Percentiles rank a stretch among this genome's conserved stretches.
These are phyloP conservation scores for Oasisia sp. DNA, from an alignment of 2,888 invertebrate genomes.

Conservation along the genomic window DNA sequence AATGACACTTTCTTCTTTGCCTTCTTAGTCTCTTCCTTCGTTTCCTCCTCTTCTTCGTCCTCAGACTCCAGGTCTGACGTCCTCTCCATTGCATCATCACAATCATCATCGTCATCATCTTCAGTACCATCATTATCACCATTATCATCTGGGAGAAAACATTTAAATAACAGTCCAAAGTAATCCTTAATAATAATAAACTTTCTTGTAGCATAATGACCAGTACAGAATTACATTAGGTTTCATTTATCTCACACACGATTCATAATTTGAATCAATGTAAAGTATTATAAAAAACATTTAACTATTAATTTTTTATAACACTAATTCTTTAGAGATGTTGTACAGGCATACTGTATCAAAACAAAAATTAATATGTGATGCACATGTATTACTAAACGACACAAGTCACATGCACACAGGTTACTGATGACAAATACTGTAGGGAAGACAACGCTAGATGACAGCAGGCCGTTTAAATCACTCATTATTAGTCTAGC, in stretches of 20 bases:
- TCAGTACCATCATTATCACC: slow-evolving; percentile 39
- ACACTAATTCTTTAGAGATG: too few species aligned
- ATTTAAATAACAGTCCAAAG: not conserved
- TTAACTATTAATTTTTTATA: too few species aligned
- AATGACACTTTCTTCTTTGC: slow-evolving; percentile 21
- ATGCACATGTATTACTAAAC: too few species aligned
- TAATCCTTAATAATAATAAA: not conserved
- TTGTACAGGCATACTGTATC: too few species aligned
- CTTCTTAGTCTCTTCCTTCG: slow-evolving; percentile 21
- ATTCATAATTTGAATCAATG: too few species aligned
- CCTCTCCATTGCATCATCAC: slow-evolving; percentile 34
- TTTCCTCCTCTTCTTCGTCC: slow-evolving; percentile 20
- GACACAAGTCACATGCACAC: too few species aligned
- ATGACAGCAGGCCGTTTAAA: not conserved
- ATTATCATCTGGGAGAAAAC: slow-evolving; percentile 36
- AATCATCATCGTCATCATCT: slow-evolving; percentile 38
- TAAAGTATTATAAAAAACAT: too few species aligned
- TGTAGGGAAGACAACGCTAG: too few species aligned
- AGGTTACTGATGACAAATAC: too few species aligned
- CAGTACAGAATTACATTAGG: too few species aligned
- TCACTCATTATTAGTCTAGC: not conserved
- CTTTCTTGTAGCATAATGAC: not conserved
- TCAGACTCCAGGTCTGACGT: slow-evolving; percentile 36
- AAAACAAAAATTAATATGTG: too few species aligned
- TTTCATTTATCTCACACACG: too few species aligned